Conservation (phyloP, 2,797 vertebrate genomes). For the Pelochelys cantorii region DNA sequence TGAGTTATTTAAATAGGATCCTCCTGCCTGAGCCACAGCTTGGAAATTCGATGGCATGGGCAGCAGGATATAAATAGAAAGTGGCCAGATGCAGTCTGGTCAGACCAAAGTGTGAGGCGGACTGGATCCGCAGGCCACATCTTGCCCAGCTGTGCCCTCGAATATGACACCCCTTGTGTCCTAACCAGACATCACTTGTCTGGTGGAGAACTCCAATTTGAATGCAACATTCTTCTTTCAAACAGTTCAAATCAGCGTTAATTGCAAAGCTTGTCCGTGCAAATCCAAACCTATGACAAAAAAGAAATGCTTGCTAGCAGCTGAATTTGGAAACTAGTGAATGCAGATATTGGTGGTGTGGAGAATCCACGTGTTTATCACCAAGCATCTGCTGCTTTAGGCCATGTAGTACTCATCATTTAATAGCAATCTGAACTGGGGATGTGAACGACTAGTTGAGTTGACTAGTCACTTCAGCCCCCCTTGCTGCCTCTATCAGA, state of each 20-base stretch:
- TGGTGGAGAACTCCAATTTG: constrained; percentile 20
- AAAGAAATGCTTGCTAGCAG: background rate
- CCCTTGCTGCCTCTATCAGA: no score
- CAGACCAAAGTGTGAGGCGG: no score
- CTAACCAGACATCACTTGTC: fast-evolving
- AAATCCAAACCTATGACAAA: background rate
- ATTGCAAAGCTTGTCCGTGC: background rate
- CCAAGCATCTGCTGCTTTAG: background rate
- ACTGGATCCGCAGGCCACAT: no score
- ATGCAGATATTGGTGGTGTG: background rate
- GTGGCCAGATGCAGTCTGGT: no score
- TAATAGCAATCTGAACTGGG: background rate
- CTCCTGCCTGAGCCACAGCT: no score
- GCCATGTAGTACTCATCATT: background rate
- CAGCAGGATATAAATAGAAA: no score
- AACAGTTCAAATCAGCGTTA: background rate
- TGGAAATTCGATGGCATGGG: no score
- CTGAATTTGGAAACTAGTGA: background rate
- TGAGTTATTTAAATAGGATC: no score
- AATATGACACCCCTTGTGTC: background rate
- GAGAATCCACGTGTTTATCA: background rate
- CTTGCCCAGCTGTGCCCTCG: no score
- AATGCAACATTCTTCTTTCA: background rate
- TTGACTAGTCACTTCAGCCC: no score
- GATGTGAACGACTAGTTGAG: no score